Evolutionary conservation across 2,797 vertebrate genomes (phyloP).

Genomic region (Heteromormyrus szaboi): DNA sequence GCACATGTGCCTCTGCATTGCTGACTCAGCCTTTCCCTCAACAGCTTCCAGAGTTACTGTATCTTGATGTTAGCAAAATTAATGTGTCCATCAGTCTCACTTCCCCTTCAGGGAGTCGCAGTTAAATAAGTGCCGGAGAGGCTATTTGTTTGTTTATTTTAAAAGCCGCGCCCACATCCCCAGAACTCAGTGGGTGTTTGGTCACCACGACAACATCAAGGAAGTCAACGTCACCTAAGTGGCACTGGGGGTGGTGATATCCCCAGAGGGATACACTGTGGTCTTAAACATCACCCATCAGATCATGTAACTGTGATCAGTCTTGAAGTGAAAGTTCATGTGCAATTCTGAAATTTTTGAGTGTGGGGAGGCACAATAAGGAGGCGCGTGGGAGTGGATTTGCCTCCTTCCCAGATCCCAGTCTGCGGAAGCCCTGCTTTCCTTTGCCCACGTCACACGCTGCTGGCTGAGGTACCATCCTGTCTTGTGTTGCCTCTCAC

Average conservation of each 20-base stretch:
- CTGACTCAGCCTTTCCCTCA: background rate
- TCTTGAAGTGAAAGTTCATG: background rate
- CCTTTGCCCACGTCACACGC: background rate
- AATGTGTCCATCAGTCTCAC: background rate
- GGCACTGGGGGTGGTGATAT: background rate
- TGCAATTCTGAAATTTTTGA: background rate
- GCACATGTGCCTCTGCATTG: background rate
- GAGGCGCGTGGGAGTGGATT: background rate
- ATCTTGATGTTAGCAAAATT: background rate
- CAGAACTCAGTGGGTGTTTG: background rate
- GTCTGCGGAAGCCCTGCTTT: background rate
- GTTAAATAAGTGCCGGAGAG: background rate
- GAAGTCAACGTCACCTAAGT: background rate
- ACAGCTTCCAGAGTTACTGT: background rate
- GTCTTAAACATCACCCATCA: background rate
- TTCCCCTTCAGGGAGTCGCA: background rate
- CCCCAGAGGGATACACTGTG: background rate
- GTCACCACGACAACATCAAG: background rate
- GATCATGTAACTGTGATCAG: background rate
- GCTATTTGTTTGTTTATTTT: background rate
- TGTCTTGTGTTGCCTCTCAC: background rate
- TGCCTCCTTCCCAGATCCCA: background rate
- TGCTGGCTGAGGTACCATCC: slow-evolving; percentile 11
- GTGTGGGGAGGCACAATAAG: background rate
- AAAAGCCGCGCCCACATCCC: background rate